These are phyloP conservation scores for Trichopria drosophilae DNA, from an alignment of 2,888 invertebrate species.

Conservation along the genomic window DNA sequence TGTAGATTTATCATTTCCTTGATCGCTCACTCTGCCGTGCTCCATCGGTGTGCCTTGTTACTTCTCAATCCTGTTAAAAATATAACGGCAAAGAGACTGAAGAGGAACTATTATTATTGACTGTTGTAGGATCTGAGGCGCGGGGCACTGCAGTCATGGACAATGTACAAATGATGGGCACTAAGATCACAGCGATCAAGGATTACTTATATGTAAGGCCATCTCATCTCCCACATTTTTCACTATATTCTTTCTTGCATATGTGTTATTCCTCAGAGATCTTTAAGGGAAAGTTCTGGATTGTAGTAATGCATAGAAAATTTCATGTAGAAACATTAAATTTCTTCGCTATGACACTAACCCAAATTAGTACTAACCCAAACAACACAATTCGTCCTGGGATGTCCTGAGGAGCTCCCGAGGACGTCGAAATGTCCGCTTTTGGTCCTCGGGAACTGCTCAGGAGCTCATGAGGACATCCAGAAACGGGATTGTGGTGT, in stretches of 20 bases:
- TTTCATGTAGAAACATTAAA: background rate
- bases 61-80: constrained; percentile 20
- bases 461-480: too few species aligned
- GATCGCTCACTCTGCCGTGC: constrained; percentile 50
- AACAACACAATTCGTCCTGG: too few species aligned
- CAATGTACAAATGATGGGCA: constrained; percentile 59
- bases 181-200: constrained; percentile 59
- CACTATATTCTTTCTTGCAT: constrained; percentile 27
- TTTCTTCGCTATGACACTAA: too few species aligned
- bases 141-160: constrained; percentile 57
- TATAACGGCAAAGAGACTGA: constrained; percentile 40
- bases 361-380: too few species aligned
- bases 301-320: background rate
- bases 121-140: constrained; percentile 56
- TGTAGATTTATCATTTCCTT: too few species aligned
- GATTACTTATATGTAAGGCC: constrained; percentile 59
- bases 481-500: too few species aligned
- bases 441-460: too few species aligned
- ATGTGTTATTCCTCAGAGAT: constrained; percentile 14
- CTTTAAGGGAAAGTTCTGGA: background rate
- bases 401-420: too few species aligned
- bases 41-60: constrained; percentile 45
- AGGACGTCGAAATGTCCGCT: too few species aligned
- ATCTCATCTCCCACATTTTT: constrained; percentile 35
- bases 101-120: constrained; percentile 54